Base-by-base conservation (phyloP, 2,888 invertebrate species). In the Unio delphinus region DNA sequence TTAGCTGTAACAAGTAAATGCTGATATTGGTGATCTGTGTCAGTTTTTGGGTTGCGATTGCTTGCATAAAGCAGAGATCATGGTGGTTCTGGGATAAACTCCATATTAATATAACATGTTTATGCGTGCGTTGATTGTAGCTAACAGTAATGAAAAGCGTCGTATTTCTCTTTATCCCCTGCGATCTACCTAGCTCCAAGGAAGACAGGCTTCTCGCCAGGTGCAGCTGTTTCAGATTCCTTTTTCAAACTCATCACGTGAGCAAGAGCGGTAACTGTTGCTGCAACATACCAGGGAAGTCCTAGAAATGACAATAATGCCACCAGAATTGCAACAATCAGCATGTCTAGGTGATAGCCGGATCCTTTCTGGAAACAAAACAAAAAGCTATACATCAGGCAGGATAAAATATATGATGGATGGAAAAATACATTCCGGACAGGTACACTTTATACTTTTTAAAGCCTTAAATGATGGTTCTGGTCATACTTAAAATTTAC, bases 151-250 rank as follows among this genome's bases (percentile, higher is more conserved):
- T 45, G 2, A 45, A 45, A 45, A 18, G 26, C 17, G 20, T 26
- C 18, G 59, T 15, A 59, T 26, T 26, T 11, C 45, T 45, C 3
- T 45, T 11, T 45, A 45, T 45, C 15, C 15, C 45, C 11, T 45
- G 15, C 11, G 0, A 45, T 45, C 23, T 96, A 98, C 87, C 89
- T 86, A 45, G 98, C 97, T 68, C 99, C 98, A 76, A 98, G 92
- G 90, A 99, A 99, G 88, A 95, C 96, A 1, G 98, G 97, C 85
- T 97, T 97, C 90, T 99, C 99, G 74, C 99, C 98, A 0, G 99
- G 99, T 2, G 98, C 99, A 20, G 97, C 95, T 89, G 96, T 96
- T 91, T 98, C 97, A 0, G 97, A 97, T 90, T 98, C 98, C 80
- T 96, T 92, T 91, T 97, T 97, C 82, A 99, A 91, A 0, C 97